Base-by-base conservation (phyloP, 2,113 vertebrate genomes). In the Heterotis niloticus region DNA sequence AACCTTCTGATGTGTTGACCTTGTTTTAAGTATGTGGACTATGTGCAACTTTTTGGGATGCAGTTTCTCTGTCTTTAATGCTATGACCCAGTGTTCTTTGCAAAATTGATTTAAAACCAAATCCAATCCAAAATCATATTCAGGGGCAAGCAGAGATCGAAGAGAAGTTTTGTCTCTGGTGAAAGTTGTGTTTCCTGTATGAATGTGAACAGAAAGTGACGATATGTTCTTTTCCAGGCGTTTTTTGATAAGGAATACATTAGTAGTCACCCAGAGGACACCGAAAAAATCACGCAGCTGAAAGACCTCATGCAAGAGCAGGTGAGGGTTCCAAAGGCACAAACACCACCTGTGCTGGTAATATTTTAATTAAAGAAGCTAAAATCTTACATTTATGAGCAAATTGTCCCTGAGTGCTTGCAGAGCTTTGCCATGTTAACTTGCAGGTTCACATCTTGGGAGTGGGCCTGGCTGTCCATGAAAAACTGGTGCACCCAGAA, bases 221-320 rank as follows among this genome's bases (percentile, higher is more conserved):
- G 14, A 14, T 62, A 0, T 64, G 0, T 71, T 17, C 57, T 52
- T 79, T 10, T 5, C 1, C 75, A 99, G 98, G 98, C 97, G 20
- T 99, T 99, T 91, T 99, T 99, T 84, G 96, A 98, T 88, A 98
- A 97, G 82, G 98, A 99, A 44, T 99, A 98, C 82, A 98, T 98
- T 83, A 92, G 88, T 78, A 95, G 94, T 82, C 98, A 99, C 84
- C 95, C 96, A 0, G 96, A 95, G 78, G 97, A 98, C 1, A 91
- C 95, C 1, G 98, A 98, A 84, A 98, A 97, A 91, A 99, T 99
- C 87, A 91, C 93, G 0, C 95, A 98, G 87, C 94, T 99, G 82
- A 99, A 99, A 89, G 96, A 98, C 54, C 92, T 99, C 82, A 99
- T 99, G 98, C 98, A 98, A 86, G 98, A 99, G 77, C 98, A 99